These are phyloP conservation scores for Ornithorhynchus anatinus DNA, from an alignment of 2,113 vertebrate genomes.

Conservation along the genomic window DNA sequence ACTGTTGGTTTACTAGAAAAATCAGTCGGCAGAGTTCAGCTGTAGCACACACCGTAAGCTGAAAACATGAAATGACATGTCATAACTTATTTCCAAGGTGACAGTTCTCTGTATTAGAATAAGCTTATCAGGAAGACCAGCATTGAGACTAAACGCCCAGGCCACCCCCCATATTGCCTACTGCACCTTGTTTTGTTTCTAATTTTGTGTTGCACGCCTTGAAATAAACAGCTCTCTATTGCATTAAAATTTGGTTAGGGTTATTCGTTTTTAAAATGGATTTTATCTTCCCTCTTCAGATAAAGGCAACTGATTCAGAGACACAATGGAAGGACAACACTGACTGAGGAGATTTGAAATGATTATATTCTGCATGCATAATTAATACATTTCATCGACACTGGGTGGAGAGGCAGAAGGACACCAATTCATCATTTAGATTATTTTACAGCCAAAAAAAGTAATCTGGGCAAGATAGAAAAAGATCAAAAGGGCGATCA, in stretches of 20 bases:
- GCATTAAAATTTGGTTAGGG: conserved; percentile 10
- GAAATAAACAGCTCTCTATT: conserved; percentile 14
- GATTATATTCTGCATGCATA: conserved; percentile 12
- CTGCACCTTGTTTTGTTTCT: conserved; percentile 12
- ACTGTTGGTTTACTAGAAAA: background rate
- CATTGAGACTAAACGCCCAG: conserved; percentile 25
- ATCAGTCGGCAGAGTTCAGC: background rate
- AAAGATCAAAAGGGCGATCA: conserved; percentile 12
- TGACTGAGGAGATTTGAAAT: conserved; percentile 9
- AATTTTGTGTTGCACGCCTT: background rate
- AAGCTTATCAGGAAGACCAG: background rate
- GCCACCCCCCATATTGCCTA: background rate
- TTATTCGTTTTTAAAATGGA: conserved; percentile 7
- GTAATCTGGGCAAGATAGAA: conserved; percentile 26
- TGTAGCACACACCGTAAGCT: background rate
- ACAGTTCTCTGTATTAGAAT: conserved; percentile 20
- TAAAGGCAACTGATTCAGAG: conserved; percentile 28
- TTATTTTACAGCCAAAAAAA: conserved; percentile 30
- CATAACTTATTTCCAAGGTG: background rate
- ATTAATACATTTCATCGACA: conserved; percentile 43
- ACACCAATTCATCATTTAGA: conserved; percentile 46
- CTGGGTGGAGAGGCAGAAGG: conserved; percentile 18
- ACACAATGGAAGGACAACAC: conserved; percentile 33
- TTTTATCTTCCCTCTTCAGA: conserved; percentile 21
- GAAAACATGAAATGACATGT: background rate